Percentiles rank a stretch among this genome's conserved stretches.
Evolutionary conservation across 2,888 invertebrate species (phyloP).

Genomic region (Napeogenes inachia): DNA sequence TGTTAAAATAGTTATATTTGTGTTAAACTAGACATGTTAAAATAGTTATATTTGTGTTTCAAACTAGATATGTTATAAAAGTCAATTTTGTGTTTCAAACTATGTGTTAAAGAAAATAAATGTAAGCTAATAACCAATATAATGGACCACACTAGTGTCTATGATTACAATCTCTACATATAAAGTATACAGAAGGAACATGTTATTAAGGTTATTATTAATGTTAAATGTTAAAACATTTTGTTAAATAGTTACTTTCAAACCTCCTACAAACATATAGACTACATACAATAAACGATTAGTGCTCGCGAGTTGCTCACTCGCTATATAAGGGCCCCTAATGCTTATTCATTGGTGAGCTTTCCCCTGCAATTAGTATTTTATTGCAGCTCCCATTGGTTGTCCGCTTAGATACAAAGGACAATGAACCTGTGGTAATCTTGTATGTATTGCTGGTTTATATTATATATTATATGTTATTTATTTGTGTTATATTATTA

Average conservation of each 20-base stretch:
- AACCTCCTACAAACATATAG: background rate
- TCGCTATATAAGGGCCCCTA: conserved; percentile 59
- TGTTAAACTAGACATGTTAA: too few relatives aligned
- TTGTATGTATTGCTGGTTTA: background rate
- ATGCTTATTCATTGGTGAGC: conserved; percentile 73
- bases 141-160: background rate
- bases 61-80: too few relatives aligned
- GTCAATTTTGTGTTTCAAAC: background rate
- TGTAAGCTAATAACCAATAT: background rate
- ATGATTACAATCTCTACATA: background rate
- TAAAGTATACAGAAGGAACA: too few relatives aligned
- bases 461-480: background rate
- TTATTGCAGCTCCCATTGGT: conserved; percentile 65
- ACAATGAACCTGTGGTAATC: conserved; percentile 14
- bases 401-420: conserved; percentile 35
- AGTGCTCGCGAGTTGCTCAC: conserved; percentile 36
- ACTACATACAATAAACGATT: conserved; percentile 24
- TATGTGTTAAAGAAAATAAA: too few relatives aligned
- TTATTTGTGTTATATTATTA: background rate
- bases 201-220: too few relatives aligned
- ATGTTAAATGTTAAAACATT: too few relatives aligned
- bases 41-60: background rate
- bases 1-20: background rate
- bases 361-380: conserved; percentile 69
- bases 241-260: too few relatives aligned